These are phyloP conservation scores for Tortrix viridana DNA, from an alignment of 2,888 invertebrate species.

Conservation along the genomic window DNA sequence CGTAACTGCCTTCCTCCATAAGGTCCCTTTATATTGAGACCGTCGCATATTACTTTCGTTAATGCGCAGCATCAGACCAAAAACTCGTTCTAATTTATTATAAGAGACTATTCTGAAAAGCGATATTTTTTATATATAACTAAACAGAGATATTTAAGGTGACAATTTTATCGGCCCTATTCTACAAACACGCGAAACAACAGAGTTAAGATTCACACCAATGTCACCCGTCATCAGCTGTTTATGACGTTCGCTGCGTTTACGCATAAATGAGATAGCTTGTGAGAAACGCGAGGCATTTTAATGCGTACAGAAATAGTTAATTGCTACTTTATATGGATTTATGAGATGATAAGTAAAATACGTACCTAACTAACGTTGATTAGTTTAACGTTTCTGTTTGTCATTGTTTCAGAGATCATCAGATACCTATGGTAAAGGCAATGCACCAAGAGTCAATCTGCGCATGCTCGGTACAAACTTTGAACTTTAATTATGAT, in stretches of 20 bases:
- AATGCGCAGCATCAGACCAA: no score
- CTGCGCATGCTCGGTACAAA: no score
- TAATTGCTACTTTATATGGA: conserved; percentile 18
- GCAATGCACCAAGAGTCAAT: no score
- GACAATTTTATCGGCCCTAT: conserved; percentile 23
- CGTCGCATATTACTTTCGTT: no score
- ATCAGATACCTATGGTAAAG: no score
- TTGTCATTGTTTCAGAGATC: conserved; percentile 2
- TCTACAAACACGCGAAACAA: conserved; percentile 17
- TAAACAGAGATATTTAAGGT: background rate
- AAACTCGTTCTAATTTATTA: no score
- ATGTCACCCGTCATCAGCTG: conserved; percentile 20
- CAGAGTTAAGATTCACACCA: conserved; percentile 12
- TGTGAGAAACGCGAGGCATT: conserved; percentile 23
- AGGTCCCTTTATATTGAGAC: no score
- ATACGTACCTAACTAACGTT: conserved; percentile 6
- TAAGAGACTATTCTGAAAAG: no score
- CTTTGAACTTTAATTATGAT: no score
- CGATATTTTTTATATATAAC: no score
- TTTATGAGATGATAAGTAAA: conserved; percentile 14
- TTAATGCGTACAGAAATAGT: conserved; percentile 29
- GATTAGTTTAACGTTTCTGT: background rate
- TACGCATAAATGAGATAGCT: conserved; percentile 19
- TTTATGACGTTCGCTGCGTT: conserved; percentile 26
- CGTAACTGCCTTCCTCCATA: no score